Evolutionary conservation across 2,797 vertebrate species (phyloP).

Genomic region (Molossus alvarezi): DNA sequence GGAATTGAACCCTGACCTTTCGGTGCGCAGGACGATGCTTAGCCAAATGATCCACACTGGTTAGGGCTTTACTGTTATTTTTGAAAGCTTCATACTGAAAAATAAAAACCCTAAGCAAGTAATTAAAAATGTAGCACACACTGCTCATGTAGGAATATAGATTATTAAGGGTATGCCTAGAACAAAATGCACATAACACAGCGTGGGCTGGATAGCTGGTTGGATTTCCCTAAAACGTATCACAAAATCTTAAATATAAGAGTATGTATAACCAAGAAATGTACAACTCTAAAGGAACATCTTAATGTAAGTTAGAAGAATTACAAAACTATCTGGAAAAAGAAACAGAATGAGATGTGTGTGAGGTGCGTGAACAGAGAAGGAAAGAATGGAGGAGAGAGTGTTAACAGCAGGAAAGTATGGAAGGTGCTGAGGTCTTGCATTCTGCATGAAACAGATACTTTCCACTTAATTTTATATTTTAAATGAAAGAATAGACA

Average conservation of each 20-base stretch:
- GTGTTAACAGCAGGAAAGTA: not conserved
- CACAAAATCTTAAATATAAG: slow-evolving; percentile 69
- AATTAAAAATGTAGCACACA: slow-evolving; percentile 76
- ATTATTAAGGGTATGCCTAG: slow-evolving; percentile 68
- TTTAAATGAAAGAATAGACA: slow-evolving; percentile 6
- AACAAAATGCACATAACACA: slow-evolving; percentile 74
- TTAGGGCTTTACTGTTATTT: slow-evolving; percentile 57
- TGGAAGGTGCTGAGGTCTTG: not conserved
- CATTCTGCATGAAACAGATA: not conserved
- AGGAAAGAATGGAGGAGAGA: not conserved
- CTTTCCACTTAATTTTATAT: slow-evolving; percentile 16
- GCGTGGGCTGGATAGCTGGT: slow-evolving; percentile 38
- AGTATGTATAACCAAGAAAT: slow-evolving; percentile 51
- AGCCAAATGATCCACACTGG: too few relatives aligned
- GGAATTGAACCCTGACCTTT: too few relatives aligned
- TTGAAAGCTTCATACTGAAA: slow-evolving; percentile 78
- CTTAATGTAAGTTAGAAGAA: not conserved
- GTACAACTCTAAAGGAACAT: not conserved
- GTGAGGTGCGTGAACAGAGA: not conserved
- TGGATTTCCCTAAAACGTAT: slow-evolving; percentile 70
- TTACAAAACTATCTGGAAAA: not conserved
- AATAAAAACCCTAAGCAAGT: slow-evolving; percentile 77
- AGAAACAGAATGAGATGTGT: not conserved
- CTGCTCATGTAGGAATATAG: slow-evolving; percentile 60
- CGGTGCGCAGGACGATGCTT: too few relatives aligned